Conservation (phyloP, 2,797 vertebrate genomes). For the Alectoris magna region DNA sequence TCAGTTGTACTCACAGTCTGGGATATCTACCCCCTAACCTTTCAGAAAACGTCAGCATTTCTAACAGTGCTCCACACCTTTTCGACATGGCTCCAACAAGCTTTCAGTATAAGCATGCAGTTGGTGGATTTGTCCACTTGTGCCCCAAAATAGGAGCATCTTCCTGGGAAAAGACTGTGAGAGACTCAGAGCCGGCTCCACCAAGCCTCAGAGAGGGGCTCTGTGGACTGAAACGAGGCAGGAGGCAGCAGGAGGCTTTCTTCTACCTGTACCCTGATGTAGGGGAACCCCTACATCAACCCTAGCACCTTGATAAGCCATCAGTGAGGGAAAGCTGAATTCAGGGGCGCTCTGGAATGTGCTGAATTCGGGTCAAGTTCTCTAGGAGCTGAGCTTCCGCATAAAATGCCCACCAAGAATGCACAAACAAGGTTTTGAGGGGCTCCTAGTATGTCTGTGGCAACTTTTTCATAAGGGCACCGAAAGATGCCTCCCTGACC, state of each 20-base stretch:
- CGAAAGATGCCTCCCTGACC: neutral
- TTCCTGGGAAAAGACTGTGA: neutral
- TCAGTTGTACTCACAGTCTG: neutral
- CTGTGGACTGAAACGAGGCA: fast-evolving
- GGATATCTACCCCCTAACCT: neutral
- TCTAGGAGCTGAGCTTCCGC: neutral
- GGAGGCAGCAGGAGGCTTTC: neutral
- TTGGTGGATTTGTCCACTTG: neutral
- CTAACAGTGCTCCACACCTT: neutral
- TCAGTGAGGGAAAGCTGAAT: neutral
- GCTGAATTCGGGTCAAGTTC: neutral
- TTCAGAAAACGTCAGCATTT: neutral
- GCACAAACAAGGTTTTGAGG: neutral
- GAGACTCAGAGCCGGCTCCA: neutral
- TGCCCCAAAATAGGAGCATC: neutral
- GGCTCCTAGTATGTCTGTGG: neutral
- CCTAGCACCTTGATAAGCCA: neutral
- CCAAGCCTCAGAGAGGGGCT: neutral
- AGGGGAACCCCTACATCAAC: neutral
- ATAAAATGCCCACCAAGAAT: neutral
- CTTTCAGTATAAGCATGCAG: no score
- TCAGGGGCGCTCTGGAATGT: neutral
- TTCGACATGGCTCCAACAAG: fast-evolving
- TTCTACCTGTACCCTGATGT: neutral
- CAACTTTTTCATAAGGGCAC: neutral